Conservation (phyloP, 2,797 vertebrate species). For the Lutjanus campechanus region DNA sequence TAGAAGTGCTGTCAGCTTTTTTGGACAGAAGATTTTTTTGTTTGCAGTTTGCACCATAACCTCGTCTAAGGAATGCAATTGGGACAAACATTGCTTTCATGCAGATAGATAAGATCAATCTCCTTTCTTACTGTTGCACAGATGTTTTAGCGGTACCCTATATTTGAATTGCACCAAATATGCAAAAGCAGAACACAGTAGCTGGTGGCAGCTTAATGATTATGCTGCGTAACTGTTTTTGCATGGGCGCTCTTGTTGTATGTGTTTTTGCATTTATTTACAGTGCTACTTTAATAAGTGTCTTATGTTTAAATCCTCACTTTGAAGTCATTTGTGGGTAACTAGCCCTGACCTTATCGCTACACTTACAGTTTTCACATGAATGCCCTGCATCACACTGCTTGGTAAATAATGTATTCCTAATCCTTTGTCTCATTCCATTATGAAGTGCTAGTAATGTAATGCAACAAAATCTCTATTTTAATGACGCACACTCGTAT, state of each 20-base stretch:
- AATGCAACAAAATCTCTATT: not conserved
- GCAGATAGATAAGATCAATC: constrained; percentile 29
- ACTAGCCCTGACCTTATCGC: not conserved
- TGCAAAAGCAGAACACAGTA: constrained; percentile 23
- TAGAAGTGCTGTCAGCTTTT: constrained; percentile 33
- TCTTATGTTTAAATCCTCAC: constrained; percentile 14
- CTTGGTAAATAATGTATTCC: not conserved
- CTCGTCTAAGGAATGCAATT: not conserved
- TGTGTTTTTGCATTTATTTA: not conserved
- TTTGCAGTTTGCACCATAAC: constrained; percentile 2
- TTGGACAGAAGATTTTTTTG: not conserved
- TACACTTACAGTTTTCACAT: not conserved
- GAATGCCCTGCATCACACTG: not conserved
- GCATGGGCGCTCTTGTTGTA: not conserved
- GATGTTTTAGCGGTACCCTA: constrained; percentile 27
- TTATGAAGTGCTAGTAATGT: not conserved
- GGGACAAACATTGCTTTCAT: constrained; percentile 3
- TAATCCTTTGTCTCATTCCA: not conserved
- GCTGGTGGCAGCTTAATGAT: not conserved
- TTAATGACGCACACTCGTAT: not conserved
- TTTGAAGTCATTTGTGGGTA: not conserved
- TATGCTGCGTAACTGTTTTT: not conserved
- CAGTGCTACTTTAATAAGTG: not conserved
- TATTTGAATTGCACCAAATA: constrained; percentile 51
- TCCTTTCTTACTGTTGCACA: not conserved